Conservation (phyloP, 2,888 invertebrate species). For the Pterostichus niger region DNA sequence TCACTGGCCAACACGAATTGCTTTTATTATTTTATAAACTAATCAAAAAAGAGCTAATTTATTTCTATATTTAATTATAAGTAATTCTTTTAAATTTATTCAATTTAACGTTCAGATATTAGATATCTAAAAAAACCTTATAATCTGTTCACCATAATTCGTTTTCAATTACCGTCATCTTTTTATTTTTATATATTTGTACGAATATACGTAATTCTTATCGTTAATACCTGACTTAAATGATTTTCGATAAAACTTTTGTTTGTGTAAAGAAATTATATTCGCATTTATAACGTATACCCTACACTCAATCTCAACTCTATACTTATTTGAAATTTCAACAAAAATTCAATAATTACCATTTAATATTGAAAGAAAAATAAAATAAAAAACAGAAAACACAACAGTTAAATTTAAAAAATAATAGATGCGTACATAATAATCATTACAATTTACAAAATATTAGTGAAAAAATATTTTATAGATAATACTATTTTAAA, state of each 20-base stretch:
- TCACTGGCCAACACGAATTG: background rate
- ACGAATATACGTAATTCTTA: conserved; percentile 17
- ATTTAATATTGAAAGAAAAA: conserved; percentile 49
- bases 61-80: too few species aligned
- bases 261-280: conserved; percentile 49
- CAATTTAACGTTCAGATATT: conserved; percentile 8
- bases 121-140: conserved; percentile 29
- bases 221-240: conserved; percentile 48
- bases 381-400: conserved; percentile 8
- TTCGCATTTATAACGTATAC: conserved; percentile 28
- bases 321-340: conserved; percentile 35
- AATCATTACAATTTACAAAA: background rate
- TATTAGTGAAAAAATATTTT: conserved; percentile 18
- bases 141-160: conserved; percentile 20
- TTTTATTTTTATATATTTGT: conserved; percentile 43
- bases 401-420: conserved; percentile 1
- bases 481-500: conserved; percentile 18
- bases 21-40: too few species aligned
- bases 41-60: too few species aligned
- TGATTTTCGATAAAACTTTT: conserved; percentile 50
- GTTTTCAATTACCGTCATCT: conserved; percentile 29
- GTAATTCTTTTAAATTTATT: background rate
- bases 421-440: background rate
- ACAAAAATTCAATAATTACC: conserved; percentile 49
- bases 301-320: conserved; percentile 16